Evolutionary conservation across 2,888 invertebrate species (phyloP).

Genomic region (Acleris emargana): DNA sequence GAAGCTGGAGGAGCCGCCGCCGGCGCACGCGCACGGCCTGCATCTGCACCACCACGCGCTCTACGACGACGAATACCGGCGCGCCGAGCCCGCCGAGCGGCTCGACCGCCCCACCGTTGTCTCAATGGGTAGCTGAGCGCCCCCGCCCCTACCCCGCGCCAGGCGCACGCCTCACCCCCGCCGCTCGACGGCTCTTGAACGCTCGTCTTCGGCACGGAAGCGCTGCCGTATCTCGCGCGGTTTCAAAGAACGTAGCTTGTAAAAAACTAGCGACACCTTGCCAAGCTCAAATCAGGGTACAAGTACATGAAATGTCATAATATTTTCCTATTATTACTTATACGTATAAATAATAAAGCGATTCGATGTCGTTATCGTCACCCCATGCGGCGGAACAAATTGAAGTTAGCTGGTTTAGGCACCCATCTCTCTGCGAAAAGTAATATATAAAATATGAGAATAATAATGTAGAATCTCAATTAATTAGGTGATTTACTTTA

Average conservation of each 20-base stretch:
- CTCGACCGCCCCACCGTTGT: conserved; percentile 81
- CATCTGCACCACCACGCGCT: conserved; percentile 47
- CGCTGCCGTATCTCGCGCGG: conserved; percentile 4
- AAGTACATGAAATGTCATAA: conserved; percentile 32
- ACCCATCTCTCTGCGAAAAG: conserved; percentile 28
- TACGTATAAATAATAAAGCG: conserved; percentile 29
- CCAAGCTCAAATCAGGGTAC: conserved; percentile 24
- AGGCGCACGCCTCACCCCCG: background rate
- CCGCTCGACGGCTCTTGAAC: conserved; percentile 12
- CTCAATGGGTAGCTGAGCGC: conserved; percentile 75
- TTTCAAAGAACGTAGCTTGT: conserved; percentile 5
- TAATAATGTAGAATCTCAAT: conserved; percentile 66
- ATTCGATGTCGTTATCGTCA: conserved; percentile 24
- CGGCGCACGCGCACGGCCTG: conserved; percentile 44
- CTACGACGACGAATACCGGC: conserved; percentile 59
- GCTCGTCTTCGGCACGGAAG: conserved; percentile 2
- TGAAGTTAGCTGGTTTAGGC: conserved; percentile 28
- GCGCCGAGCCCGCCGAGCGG: conserved; percentile 58
- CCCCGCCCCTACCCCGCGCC: background rate
- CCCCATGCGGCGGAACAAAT: conserved; percentile 34
- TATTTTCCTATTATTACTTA: conserved; percentile 24
- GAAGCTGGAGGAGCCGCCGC: conserved; percentile 71
- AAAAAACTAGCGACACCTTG: conserved; percentile 8
- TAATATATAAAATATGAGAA: conserved; percentile 38
- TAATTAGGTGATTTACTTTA: conserved; percentile 49